A percentile compares a stretch with the other conserved stretches of the same genome.
These are phyloP conservation scores for Leguminivora glycinivorella DNA, from an alignment of 1,140 invertebrate genomes.

Conservation along the genomic window DNA sequence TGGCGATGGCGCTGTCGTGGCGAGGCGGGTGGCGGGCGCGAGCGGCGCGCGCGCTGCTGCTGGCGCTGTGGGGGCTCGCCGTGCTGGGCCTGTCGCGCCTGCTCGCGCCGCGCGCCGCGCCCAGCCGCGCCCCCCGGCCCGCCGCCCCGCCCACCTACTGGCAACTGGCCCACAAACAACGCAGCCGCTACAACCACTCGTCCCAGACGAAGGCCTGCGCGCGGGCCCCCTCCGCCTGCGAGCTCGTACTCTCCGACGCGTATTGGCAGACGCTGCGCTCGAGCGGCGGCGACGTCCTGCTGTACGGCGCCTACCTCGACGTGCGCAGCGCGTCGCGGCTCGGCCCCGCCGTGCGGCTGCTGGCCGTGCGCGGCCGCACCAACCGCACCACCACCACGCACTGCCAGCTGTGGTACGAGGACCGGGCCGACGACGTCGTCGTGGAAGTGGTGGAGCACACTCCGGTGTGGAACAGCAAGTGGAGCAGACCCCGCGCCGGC, in stretches of 20 bases:
- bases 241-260: slow-evolving; percentile 94
- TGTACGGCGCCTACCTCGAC: slow-evolving; percentile 95
- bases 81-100: slow-evolving; percentile 53
- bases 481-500: slow-evolving; percentile 96
- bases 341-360: slow-evolving; percentile 90
- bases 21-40: too few species aligned
- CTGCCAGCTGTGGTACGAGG: slow-evolving; percentile 95
- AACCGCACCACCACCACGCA: slow-evolving; percentile 89
- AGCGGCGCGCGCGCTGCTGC: slow-evolving; percentile 61
- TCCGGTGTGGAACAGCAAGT: slow-evolving; percentile 96
- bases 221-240: slow-evolving; percentile 90
- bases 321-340: slow-evolving; percentile 86
- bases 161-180: slow-evolving; percentile 88
- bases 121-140: slow-evolving; percentile 87
- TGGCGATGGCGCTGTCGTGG: too few species aligned
- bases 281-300: slow-evolving; percentile 91
- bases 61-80: slow-evolving; percentile 68
- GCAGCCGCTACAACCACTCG: slow-evolving; percentile 84
- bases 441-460: slow-evolving; percentile 92
- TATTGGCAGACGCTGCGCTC: slow-evolving; percentile 93
- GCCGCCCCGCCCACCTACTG: slow-evolving; percentile 90
- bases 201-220: slow-evolving; percentile 88
- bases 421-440: slow-evolving; percentile 87
- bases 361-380: slow-evolving; percentile 94
- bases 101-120: slow-evolving; percentile 80